Percentiles rank a stretch among this genome's conserved stretches.
These are phyloP conservation scores for Rotaria sp. DNA, from an alignment of 2,888 invertebrate species.

Conservation along the genomic window DNA sequence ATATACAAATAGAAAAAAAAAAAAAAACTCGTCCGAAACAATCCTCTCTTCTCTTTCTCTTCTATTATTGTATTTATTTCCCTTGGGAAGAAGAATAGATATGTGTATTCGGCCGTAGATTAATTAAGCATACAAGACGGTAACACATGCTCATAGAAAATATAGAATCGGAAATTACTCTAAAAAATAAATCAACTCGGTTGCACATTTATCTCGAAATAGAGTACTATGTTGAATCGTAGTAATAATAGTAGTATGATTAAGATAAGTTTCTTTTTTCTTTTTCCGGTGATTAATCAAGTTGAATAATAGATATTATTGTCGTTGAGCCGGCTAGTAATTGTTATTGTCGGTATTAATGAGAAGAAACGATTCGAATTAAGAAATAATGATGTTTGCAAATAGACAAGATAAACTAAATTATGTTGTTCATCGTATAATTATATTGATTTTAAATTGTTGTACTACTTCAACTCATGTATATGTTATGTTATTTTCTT, in stretches of 20 bases:
- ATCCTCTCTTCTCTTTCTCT: too few species aligned
- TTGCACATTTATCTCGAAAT: neutral
- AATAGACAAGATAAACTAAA: neutral
- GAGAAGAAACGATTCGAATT: neutral
- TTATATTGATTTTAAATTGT: too few species aligned
- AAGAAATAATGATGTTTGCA: neutral
- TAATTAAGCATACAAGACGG: neutral
- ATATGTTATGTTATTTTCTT: neutral
- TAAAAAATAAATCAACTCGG: neutral
- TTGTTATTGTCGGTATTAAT: neutral
- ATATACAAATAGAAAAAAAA: neutral
- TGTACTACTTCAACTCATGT: too few species aligned
- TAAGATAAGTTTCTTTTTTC: too few species aligned
- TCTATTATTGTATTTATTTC: neutral
- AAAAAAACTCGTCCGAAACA: neutral
- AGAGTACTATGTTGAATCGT: neutral
- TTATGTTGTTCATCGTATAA: too few species aligned
- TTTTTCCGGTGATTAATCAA: neutral
- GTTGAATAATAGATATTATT: neutral
- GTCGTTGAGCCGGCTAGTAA: neutral
- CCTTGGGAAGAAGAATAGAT: neutral
- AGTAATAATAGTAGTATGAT: too few species aligned
- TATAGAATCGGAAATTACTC: neutral
- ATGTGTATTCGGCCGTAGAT: neutral
- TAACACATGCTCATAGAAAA: neutral